Conservation (phyloP, 2,113 vertebrate species). For the Sus scrofa region T2T-Sscrofa CM000812.6:165126001-165126500, state of each 20-base stretch:
- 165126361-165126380: not conserved
- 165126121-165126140: not conserved
- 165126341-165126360: rapidly evolving
- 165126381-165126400: too few relatives aligned
- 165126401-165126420: not conserved
- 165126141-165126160: not conserved
- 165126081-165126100: not conserved
- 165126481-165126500: not conserved
- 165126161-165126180: not conserved
- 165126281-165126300: not conserved
- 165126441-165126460: rapidly evolving
- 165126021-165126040: rapidly evolving
- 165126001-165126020: not conserved
- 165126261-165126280: not conserved
- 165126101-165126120: not conserved
- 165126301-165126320: too few relatives aligned
- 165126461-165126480: not conserved
- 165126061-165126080: not conserved
- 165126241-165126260: not conserved
- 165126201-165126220: not conserved
- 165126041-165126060: not conserved
- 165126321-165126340: rapidly evolving
- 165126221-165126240: not conserved
- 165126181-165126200: not conserved
- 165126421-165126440: not conserved